Evolutionary conservation across 2,888 invertebrate species (phyloP).

Genomic region (Odontocerum albicorne): DNA sequence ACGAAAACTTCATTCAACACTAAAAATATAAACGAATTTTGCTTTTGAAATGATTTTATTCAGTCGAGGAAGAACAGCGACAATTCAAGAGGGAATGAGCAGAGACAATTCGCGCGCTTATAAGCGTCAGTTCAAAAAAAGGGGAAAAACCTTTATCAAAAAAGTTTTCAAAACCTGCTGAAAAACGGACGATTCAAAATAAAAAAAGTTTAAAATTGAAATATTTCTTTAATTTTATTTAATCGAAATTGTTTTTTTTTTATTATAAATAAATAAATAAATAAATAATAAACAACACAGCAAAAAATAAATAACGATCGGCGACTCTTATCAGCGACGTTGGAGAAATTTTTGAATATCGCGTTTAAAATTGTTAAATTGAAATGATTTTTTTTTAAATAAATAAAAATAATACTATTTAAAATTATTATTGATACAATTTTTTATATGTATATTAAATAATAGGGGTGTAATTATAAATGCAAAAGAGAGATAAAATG

Average conservation of each 20-base stretch:
- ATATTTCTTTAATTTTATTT: background rate
- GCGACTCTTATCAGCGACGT: constrained; percentile 17
- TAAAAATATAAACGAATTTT: background rate
- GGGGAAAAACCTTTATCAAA: background rate
- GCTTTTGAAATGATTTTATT: background rate
- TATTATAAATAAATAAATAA: background rate
- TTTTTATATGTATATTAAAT: no score
- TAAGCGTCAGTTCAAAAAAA: constrained; percentile 6
- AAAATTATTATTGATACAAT: background rate
- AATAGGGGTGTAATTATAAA: no score
- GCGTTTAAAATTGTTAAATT: background rate
- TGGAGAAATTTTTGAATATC: background rate
- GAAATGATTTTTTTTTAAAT: constrained; percentile 4
- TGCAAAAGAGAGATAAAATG: no score
- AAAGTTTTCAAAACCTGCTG: background rate
- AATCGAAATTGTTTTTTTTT: background rate
- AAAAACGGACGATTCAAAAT: background rate
- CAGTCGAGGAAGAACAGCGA: background rate
- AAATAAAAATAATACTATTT: constrained; percentile 1
- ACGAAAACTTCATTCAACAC: background rate
- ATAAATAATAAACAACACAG: constrained; percentile 7
- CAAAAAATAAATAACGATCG: constrained; percentile 14
- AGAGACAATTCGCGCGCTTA: constrained; percentile 16
- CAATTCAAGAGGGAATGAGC: background rate
- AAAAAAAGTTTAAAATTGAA: background rate